Evolutionary conservation across 2,797 vertebrate genomes (phyloP), one percentile per base, ranked within the genome.

Genomic region (Heterohyrax brucei): DNA sequence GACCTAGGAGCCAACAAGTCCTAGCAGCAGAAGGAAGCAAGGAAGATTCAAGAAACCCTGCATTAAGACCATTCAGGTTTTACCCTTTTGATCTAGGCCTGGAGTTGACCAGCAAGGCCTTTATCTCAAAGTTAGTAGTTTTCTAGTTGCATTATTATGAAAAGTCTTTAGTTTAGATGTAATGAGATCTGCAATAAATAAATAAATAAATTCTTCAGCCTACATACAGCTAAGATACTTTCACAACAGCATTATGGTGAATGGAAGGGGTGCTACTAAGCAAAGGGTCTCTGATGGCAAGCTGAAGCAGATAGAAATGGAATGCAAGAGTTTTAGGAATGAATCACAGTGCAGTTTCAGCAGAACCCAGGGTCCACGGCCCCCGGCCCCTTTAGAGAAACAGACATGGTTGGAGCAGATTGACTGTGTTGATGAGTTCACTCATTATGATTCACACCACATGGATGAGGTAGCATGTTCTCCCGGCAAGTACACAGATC

Each of bases 381-480:
- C 48, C 26, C 4, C 10, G 82, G 73, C 70, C 48, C 61, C 46
- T 88, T 92, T 73, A 73, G 4, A 68, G 70, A 95, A 96, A 91
- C 75, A 95, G 77, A 91, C 76, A 85, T 78, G 30, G 0, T 6
- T 4, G 61, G 95, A 92, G 96, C 75, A 80, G 61, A 62, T 93
- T 87, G 85, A 81, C 93, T 96, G 70, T 87, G 94, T 64, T 94
- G 95, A 97, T 97, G 97, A 97, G 94, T 97, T 96, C 66, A 77
- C 61, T 88, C 94, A 88, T 97, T 83, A 91, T 26, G 22, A 81
- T 77, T 95, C 86, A 88, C 89, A 53, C 10, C 19, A 92, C 53
- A 62, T 61, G 83, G 93, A 91, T 46, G 22, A 97, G 46, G 89
- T 91, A 97, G 39, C 68, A 91, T 95, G 90, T 94, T 96, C 68